phyloP scores from a whole-genome alignment of 2,888 invertebrate genomes.

The Colletes collaris region DNA sequence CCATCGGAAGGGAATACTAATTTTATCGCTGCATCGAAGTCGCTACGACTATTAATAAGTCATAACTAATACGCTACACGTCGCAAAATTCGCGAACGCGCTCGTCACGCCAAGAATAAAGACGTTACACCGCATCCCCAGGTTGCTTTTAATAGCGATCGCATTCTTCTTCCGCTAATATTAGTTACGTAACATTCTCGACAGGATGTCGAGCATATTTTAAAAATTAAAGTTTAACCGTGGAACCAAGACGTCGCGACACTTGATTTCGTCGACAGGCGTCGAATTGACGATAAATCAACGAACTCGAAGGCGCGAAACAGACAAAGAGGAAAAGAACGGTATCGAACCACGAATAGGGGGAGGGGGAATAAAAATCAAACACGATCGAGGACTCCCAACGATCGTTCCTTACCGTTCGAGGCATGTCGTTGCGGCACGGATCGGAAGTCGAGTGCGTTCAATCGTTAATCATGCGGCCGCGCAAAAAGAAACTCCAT shows the following conservation, averaged over 20 bases:
- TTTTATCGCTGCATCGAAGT: slow-evolving; percentile 63
- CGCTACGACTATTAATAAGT: slow-evolving; percentile 68
- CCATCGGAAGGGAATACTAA: slow-evolving; percentile 51
- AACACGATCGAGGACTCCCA: slow-evolving; percentile 44
- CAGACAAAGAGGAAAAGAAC: slow-evolving; percentile 43
- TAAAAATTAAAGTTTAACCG: no score
- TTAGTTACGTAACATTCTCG: slow-evolving; percentile 39
- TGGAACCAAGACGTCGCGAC: no score
- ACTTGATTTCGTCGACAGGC: neutral
- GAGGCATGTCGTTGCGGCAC: slow-evolving; percentile 73
- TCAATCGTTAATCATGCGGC: slow-evolving; percentile 81
- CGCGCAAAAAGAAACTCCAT: slow-evolving; percentile 77
- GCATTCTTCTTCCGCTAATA: slow-evolving; percentile 59
- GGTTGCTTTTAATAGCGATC: slow-evolving; percentile 58
- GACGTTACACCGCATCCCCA: slow-evolving; percentile 48
- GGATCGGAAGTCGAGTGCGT: slow-evolving; percentile 82
- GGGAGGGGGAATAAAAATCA: slow-evolving; percentile 51
- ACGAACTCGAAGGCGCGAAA: slow-evolving; percentile 73
- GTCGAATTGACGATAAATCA: slow-evolving; percentile 75
- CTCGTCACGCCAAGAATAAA: slow-evolving; percentile 63
- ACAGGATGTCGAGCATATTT: slow-evolving; percentile 36
- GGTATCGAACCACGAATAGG: slow-evolving; percentile 16
- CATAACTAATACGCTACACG: slow-evolving; percentile 66
- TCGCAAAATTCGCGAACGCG: slow-evolving; percentile 44
- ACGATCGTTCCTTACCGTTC: slow-evolving; percentile 59